Percentiles rank a stretch among this genome's conserved stretches.
phyloP scores from a whole-genome alignment of 2,888 invertebrate species.

The Serripes groenlandicus region DNA sequence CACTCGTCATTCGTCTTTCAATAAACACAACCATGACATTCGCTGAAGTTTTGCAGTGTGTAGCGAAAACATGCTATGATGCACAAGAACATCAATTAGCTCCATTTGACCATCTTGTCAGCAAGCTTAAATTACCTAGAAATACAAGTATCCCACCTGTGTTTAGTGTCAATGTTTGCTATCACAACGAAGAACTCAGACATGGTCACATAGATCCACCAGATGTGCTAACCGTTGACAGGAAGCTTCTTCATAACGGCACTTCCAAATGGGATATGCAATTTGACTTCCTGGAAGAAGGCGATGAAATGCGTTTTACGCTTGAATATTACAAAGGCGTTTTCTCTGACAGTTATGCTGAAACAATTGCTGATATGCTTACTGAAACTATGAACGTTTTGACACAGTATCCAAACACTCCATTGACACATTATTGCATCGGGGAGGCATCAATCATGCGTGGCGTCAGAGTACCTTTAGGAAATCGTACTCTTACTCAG shows the following conservation, averaged over 20 bases:
- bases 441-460: background rate
- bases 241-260: background rate
- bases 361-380: background rate
- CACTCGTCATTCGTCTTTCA: background rate
- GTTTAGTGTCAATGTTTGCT: conserved; percentile 5
- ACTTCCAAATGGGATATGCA: conserved; percentile 5
- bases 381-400: background rate
- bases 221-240: background rate
- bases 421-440: background rate
- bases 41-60: background rate
- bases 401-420: background rate
- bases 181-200: background rate
- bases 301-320: background rate
- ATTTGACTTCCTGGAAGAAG: background rate
- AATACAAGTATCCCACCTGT: background rate
- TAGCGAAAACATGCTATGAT: background rate
- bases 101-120: background rate
- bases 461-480: background rate
- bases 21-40: background rate
- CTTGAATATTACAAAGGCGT: conserved; percentile 1
- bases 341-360: background rate
- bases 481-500: background rate
- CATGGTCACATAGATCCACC: background rate
- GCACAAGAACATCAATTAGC: background rate
- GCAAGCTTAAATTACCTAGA: background rate